Percentiles rank a stretch among this genome's conserved stretches.
phyloP scores from a whole-genome alignment of 1,140 invertebrate species.

The Drosophila simulans region DNA sequence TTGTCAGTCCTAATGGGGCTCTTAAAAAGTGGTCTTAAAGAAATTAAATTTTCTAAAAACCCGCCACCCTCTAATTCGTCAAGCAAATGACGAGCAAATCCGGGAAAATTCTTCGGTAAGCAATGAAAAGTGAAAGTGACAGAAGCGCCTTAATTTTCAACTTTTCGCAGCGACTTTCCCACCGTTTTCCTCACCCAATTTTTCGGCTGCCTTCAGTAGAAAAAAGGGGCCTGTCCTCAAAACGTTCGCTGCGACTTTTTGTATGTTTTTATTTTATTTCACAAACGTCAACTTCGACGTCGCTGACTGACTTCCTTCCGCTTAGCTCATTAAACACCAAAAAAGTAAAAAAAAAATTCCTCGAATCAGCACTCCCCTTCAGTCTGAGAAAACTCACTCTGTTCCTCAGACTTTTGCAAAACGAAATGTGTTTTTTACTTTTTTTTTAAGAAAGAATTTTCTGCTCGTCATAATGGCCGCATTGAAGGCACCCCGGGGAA shows the following conservation, averaged over 20 bases:
- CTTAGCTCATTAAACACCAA: conserved; percentile 82
- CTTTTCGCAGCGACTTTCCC: conserved; percentile 31
- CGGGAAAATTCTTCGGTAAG: conserved; percentile 36
- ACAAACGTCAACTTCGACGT: conserved; percentile 68
- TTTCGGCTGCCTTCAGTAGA: not conserved
- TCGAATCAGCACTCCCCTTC: conserved; percentile 8
- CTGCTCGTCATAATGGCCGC: conserved; percentile 62
- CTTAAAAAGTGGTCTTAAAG: conserved; percentile 41
- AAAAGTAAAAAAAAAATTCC: conserved; percentile 16
- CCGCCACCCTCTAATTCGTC: conserved; percentile 16
- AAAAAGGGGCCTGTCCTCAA: conserved; percentile 50
- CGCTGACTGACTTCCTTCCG: conserved; percentile 78
- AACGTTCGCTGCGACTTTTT: conserved; percentile 44
- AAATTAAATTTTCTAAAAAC: conserved; percentile 64
- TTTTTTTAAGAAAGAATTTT: conserved; percentile 41
- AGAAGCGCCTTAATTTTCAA: conserved; percentile 75
- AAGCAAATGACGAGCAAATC: conserved; percentile 59
- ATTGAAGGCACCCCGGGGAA: conserved; percentile 71
- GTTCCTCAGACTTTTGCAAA: conserved; percentile 53
- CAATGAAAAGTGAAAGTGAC: conserved; percentile 74
- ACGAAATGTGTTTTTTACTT: conserved; percentile 61
- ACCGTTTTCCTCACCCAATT: not conserved
- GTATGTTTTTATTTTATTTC: conserved; percentile 76
- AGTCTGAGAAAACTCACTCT: conserved; percentile 43
- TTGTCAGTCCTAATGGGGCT: conserved; percentile 8